A percentile compares a stretch with the other conserved stretches of the same genome.
These are phyloP conservation scores for Nyctereutes procyonoides DNA, from an alignment of 2,113 vertebrate genomes.

Conservation along the genomic window DNA sequence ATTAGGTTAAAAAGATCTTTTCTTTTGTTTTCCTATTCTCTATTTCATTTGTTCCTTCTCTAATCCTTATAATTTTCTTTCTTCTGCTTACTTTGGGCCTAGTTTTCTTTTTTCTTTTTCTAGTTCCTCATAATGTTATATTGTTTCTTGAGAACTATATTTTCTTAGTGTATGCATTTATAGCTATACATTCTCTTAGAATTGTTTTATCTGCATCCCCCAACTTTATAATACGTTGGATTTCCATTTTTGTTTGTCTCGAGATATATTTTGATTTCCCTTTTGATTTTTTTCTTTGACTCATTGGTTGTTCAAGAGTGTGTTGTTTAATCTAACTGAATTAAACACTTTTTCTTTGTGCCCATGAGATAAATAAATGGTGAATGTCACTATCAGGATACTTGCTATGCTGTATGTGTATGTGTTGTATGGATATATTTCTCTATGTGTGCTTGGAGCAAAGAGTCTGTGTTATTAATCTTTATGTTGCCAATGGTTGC, in stretches of 20 bases:
- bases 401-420: neutral
- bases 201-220: neutral
- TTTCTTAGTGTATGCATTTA: neutral
- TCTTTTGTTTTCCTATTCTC: neutral
- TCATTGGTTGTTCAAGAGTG: neutral
- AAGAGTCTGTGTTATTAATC: neutral
- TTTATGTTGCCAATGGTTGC: neutral
- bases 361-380: neutral
- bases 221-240: neutral
- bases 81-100: neutral
- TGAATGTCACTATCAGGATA: accelerated
- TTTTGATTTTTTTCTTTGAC: neutral
- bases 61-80: neutral
- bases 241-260: neutral
- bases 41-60: neutral
- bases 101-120: neutral
- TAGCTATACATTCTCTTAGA: neutral
- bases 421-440: neutral
- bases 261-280: neutral
- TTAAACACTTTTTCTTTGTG: neutral
- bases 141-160: neutral
- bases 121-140: neutral
- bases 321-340: neutral
- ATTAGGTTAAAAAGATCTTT: neutral
- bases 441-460: neutral